Conservation (phyloP, 2,113 vertebrate genomes). For the Thryonomys swinderianus region DNA sequence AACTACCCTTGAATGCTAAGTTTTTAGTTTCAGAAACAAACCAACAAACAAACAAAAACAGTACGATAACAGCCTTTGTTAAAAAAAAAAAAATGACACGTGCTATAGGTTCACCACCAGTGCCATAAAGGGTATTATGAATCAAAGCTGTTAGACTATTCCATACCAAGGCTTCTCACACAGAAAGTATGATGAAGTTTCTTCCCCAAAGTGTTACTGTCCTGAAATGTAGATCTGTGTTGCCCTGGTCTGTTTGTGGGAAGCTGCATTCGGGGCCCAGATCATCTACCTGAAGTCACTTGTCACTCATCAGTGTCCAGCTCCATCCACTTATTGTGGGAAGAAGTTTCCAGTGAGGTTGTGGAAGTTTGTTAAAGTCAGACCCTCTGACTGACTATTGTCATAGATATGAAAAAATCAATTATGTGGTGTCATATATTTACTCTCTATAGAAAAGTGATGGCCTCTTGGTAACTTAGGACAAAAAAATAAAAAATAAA, state of each 20-base stretch:
- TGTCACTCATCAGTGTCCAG: background rate
- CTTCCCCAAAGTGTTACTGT: background rate
- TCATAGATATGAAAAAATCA: background rate
- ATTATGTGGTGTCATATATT: background rate
- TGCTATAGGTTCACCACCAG: background rate
- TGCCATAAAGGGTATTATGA: background rate
- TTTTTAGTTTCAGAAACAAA: background rate
- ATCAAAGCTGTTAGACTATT: background rate
- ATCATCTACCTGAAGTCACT: background rate
- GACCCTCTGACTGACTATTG: background rate
- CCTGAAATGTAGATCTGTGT: background rate
- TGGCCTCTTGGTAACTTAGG: background rate
- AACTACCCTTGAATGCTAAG: background rate
- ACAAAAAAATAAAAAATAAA: no score
- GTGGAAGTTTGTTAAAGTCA: background rate
- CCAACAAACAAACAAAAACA: no score
- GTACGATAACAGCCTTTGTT: no score
- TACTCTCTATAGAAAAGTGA: background rate
- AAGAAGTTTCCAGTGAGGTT: background rate
- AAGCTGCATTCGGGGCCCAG: background rate
- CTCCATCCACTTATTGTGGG: background rate
- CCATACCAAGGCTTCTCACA: background rate
- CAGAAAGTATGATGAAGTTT: rapidly evolving
- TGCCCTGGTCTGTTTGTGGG: background rate
- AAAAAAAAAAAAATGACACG: background rate